Evolutionary conservation across 1,140 invertebrate species (phyloP), one percentile per base, ranked within the genome.

Genomic region (Cardiocondyla obscurior): DNA sequence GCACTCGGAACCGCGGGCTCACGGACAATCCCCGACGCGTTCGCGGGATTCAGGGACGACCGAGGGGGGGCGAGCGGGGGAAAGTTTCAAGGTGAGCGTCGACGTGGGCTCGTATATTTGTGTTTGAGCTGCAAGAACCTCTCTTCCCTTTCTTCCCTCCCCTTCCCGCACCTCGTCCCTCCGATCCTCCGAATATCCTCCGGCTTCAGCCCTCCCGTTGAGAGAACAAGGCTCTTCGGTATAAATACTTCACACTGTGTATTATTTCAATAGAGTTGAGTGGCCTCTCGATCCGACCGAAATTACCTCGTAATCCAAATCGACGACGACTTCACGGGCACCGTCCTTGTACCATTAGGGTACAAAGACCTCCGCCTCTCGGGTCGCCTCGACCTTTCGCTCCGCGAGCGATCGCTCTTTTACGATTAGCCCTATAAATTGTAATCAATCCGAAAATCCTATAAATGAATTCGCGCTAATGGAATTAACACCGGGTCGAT

Each of bases 221-320:
- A 28, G 73, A 69, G 77, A 81, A 73, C 74, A 74, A 85, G 76
- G 39, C 69, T 85, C 82, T 60, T 22, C 46, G 87, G 87, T 89
- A 85, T 89, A 89, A 89, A 89, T 89, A 87, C 87, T 89, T 62
- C 81, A 53, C 85, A 36, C 55, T 89, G 87, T 89, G 77, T 89
- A 89, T 89, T 89, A 85, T 89, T 85, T 81, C 87, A 81, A 57
- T 65, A 57, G 79, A 72, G 88, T 89, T 88, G 88, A 89, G 85
- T 87, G 87, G 77, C 87, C 88, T 89, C 82, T 62, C 70, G 79
- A 76, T 82, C 60, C 69, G 28, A 33, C 53, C 72, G 51, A 69
- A 85, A 65, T 49, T 57, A 67, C 82, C 28, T 46, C 53, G 53
- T 69, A 79, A 70, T 81, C 65, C 64, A 58, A 69, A 62, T 58